phyloP scores from a whole-genome alignment of 2,797 vertebrate genomes.

The Pantherophis alleghaniensis region DNA sequence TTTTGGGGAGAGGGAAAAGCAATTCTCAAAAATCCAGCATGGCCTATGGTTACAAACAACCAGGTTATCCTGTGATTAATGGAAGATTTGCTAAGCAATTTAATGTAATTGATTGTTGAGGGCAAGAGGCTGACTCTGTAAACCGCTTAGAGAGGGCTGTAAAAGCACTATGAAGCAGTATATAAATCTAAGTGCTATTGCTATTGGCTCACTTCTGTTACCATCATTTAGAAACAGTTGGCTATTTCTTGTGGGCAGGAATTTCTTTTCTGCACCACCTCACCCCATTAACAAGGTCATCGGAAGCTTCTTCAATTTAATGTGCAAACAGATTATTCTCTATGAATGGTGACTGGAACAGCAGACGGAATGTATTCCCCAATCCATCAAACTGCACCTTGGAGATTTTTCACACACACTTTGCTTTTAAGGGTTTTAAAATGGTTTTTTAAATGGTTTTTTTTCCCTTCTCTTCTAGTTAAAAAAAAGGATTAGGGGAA shows the following conservation, averaged over 20 bases:
- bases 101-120: not conserved
- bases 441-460: too few relatives aligned
- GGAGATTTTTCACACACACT: not conserved
- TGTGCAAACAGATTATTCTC: not conserved
- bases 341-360: not conserved
- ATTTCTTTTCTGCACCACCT: not conserved
- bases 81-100: not conserved
- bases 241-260: not conserved
- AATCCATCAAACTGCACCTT: not conserved
- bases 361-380: not conserved
- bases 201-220: not conserved
- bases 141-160: too few relatives aligned
- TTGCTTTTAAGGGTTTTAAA: not conserved
- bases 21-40: not conserved
- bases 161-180: too few relatives aligned
- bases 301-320: not conserved
- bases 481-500: too few relatives aligned
- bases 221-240: not conserved
- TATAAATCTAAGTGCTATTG: too few relatives aligned
- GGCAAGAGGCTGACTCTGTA: too few relatives aligned
- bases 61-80: not conserved
- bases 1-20: not conserved
- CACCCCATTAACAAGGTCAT: not conserved
- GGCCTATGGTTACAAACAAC: not conserved
- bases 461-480: too few relatives aligned